phyloP scores from a whole-genome alignment of 1,140 invertebrate genomes.

The Drosophila teissieri region DNA sequence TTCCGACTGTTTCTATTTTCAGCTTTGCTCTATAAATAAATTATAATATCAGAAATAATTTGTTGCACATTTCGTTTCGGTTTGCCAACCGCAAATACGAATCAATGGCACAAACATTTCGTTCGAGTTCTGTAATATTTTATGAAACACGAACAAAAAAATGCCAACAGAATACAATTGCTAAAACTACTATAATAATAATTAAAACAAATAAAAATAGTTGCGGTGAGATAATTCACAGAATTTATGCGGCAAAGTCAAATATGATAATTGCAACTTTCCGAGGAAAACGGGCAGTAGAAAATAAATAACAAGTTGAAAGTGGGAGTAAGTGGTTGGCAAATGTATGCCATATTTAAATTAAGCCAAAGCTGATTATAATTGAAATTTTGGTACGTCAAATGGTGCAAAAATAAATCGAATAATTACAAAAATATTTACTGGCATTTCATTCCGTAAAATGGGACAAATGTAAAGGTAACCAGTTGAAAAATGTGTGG shows the following conservation, averaged over 20 bases:
- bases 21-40: constrained; percentile 19
- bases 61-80: constrained; percentile 50
- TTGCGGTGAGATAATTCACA: constrained; percentile 42
- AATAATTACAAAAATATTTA: constrained; percentile 33
- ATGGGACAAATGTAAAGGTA: constrained; percentile 11
- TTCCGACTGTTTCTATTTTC: constrained; percentile 17
- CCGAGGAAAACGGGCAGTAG: neutral
- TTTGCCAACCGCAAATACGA: constrained; percentile 36
- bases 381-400: constrained; percentile 44
- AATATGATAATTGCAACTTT: constrained; percentile 48
- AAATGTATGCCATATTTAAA: constrained; percentile 46
- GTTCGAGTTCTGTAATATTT: constrained; percentile 25
- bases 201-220: constrained; percentile 38
- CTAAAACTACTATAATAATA: constrained; percentile 44
- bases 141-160: constrained; percentile 9
- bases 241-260: constrained; percentile 51
- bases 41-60: constrained; percentile 47
- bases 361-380: constrained; percentile 41
- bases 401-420: constrained; percentile 23
- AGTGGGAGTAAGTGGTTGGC: constrained; percentile 7
- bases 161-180: constrained; percentile 13
- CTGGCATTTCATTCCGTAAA: constrained; percentile 16
- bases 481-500: too few relatives aligned
- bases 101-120: constrained; percentile 45
- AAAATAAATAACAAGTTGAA: constrained; percentile 6